Base-by-base conservation (phyloP, 2,888 invertebrate genomes). In the Volucella inanis region DNA sequence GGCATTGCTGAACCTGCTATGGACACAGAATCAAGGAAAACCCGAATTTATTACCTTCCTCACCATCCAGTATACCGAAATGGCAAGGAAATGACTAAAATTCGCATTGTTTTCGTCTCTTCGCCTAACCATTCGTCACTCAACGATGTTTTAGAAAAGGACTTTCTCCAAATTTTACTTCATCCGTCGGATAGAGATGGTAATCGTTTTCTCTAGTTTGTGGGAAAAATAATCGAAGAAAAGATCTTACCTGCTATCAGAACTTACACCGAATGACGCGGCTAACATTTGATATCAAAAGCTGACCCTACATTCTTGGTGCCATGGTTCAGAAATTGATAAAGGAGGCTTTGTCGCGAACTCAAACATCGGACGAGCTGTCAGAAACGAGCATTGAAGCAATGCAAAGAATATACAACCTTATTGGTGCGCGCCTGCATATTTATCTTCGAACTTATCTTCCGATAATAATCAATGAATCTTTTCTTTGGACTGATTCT, bases 401-500 rank as follows among this genome's bases (percentile, higher is more conserved):
- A 38, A 38, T 12, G 38, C n/a, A n/a, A 22, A 22, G 4, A 22
- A 22, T 22, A 22, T 22, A 22, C 22, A 3, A 22, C n/a, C n/a
- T n/a, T n/a, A n/a, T n/a, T n/a, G n/a, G n/a, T n/a, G n/a, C n/a
- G n/a, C n/a, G n/a, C n/a, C n/a, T n/a, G n/a, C n/a, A n/a, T n/a
- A n/a, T 18, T 18, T 2, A 18, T 18, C 18, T 18, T 18, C 18
- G 2, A 18, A 18, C 18, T 18, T 18, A 18, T 18, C 18, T 18
- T 18, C 18, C 18, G 18, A 18, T 18, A 18, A 18, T 2, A 18
- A 18, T 18, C 18, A 18, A 18, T 50, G 2, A 62, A 22, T 9
- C 47, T 11, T 43, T 62, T 11, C 61, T 61, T 18, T 65, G 65
- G 52, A 50, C 38, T n/a, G n/a, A n/a, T n/a, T n/a, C n/a, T n/a